Base-by-base conservation (phyloP, 2,113 vertebrate species). In the Apistogramma diplotaenia region DNA sequence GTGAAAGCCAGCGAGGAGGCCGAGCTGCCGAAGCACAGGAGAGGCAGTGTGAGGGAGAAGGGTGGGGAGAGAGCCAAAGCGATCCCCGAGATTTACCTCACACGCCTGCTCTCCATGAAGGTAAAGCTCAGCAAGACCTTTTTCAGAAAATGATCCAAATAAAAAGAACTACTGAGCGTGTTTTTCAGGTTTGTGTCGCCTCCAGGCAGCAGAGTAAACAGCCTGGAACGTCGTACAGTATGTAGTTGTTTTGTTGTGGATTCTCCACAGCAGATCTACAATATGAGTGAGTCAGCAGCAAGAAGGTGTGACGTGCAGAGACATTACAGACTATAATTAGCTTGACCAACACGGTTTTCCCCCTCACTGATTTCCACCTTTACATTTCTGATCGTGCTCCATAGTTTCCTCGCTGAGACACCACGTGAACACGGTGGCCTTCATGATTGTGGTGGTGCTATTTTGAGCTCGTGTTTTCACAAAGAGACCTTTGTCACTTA, bases 61-160 rank as follows among this genome's bases (percentile, higher is more conserved):
- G 97, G 98, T n/a, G 94, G 98, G 0, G 98, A 98, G 85, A 92
- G 98, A 58, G 97, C 98, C 86, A 99, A 99, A 92, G 98, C 98
- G 54, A 99, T 99, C 82, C 97, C 98, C 0, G 98, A 99, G 92
- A 99, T 99, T 93, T 99, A 98, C 89, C 96, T 99, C 91, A 99
- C 98, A 8, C 96, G 98, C 6, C 95, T 99, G 33, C 96, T 99
- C 35, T 99, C 97, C 80, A 99, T 99, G 97, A 99, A 99, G 96
- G 98, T 98, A 89, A 59, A n/a, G n/a, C n/a, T n/a, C n/a, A n/a
- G n/a, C n/a, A n/a, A n/a, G n/a, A n/a, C n/a, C n/a, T n/a, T 55
- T 73, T 72, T 73, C 4, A n/a, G n/a, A 0, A 53, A 53, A 53
- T 29, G 18, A 13, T 49, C 46, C 8, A 29, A 49, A 70, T 49